Conservation (phyloP, 2,113 vertebrate species). For the Colossoma macropomum region DNA sequence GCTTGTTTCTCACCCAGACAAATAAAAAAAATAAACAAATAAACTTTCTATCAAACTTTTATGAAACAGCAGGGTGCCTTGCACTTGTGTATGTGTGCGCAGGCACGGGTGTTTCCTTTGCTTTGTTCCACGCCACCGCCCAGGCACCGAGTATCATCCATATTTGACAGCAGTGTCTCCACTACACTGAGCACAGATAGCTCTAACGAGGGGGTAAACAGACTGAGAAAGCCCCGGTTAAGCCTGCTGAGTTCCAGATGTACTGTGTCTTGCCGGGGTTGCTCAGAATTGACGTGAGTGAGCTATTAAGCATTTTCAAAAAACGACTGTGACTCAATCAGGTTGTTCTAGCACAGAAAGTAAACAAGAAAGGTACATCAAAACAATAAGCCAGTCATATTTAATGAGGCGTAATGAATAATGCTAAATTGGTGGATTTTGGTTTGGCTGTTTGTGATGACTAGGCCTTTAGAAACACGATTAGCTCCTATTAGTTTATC, state of each 20-base stretch:
- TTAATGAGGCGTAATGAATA: background rate
- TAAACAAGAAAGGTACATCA: background rate
- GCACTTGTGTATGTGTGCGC: background rate
- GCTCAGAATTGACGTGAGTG: background rate
- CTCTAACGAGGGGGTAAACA: conserved; percentile 17
- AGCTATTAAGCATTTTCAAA: background rate
- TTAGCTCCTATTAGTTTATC: too few relatives aligned
- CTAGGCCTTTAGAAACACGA: background rate
- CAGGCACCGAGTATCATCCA: conserved; percentile 40
- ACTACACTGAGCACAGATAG: conserved; percentile 38
- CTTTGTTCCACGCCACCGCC: conserved; percentile 44
- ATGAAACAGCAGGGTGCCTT: conserved; percentile 3
- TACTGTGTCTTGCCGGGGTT: background rate
- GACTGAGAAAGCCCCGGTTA: conserved; percentile 30
- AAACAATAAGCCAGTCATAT: background rate
- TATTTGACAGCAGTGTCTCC: conserved; percentile 45
- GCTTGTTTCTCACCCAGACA: background rate
- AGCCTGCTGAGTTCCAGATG: conserved; percentile 22
- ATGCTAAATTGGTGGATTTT: background rate
- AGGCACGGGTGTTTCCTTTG: background rate
- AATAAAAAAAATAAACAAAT: background rate
- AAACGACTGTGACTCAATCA: background rate
- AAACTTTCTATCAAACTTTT: conserved; percentile 6
- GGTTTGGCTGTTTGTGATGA: background rate
- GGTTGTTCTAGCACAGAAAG: background rate